A percentile compares a stretch with the other conserved stretches of the same genome.
Evolutionary conservation across 2,797 vertebrate genomes (phyloP).

Genomic region (Hylomyscus alleni): DNA sequence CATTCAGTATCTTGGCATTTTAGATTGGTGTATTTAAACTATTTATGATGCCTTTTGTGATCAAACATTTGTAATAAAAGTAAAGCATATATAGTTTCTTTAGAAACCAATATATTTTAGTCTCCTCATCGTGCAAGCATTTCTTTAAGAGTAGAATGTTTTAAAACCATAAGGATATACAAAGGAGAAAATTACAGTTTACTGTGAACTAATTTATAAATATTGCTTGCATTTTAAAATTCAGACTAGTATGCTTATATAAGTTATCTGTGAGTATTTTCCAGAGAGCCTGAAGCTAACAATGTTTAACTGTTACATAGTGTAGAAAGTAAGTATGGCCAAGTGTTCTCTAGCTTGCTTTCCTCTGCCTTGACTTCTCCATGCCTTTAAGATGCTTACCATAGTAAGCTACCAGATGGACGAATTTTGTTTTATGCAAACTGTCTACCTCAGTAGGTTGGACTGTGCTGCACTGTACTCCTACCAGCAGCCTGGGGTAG

Average conservation of each 20-base stretch:
- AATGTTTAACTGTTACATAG: background rate
- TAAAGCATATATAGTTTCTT: background rate
- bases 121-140: background rate
- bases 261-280: conserved; percentile 25
- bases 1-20: background rate
- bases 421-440: background rate
- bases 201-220: background rate
- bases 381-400: background rate
- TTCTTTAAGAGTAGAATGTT: conserved; percentile 20
- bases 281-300: background rate
- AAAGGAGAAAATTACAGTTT: conserved; percentile 24
- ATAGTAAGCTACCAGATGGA: background rate
- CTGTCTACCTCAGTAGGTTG: background rate
- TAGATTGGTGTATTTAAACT: conserved; percentile 1
- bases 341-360: background rate
- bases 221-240: conserved; percentile 13
- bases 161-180: background rate
- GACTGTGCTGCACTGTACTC: background rate
- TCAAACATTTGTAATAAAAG: background rate
- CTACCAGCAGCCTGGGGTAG: background rate
- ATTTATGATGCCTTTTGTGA: background rate
- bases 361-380: conserved; percentile 5
- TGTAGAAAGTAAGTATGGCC: background rate
- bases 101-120: conserved; percentile 16
- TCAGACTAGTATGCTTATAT: background rate